Evolutionary conservation across 2,888 invertebrate species (phyloP).

Genomic region (Geotrupes spiniger): DNA sequence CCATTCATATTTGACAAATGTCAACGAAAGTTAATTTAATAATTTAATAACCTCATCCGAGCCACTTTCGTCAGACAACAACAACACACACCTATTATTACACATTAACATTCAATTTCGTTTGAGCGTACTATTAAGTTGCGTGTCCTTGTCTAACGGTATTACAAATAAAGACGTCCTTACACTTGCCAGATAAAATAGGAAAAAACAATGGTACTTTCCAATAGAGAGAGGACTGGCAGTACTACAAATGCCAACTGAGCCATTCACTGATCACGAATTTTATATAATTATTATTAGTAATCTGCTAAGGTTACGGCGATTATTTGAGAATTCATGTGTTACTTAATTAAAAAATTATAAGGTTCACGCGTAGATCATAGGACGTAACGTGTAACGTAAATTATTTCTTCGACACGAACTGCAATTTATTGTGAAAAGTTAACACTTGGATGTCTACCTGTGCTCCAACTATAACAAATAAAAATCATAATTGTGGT

Average conservation of each 20-base stretch:
- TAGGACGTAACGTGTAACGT: background rate
- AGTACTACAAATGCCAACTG: slow-evolving; percentile 19
- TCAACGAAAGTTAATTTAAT: too few relatives aligned
- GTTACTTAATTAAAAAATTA: slow-evolving; percentile 5
- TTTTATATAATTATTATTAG: slow-evolving; percentile 27
- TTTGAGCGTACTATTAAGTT: too few relatives aligned
- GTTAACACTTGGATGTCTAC: too few relatives aligned
- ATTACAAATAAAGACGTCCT: slow-evolving; percentile 17
- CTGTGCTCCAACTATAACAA: too few relatives aligned
- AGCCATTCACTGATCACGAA: slow-evolving; percentile 34
- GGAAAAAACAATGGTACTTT: slow-evolving; percentile 4
- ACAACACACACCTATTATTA: slow-evolving; percentile 14
- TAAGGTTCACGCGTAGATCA: slow-evolving; percentile 7
- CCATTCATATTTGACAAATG: too few relatives aligned
- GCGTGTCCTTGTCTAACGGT: too few relatives aligned
- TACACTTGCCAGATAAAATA: slow-evolving; percentile 14
- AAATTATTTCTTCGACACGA: too few relatives aligned
- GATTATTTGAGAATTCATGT: slow-evolving; percentile 6
- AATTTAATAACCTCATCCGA: background rate
- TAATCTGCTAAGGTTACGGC: slow-evolving; percentile 20
- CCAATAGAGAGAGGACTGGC: slow-evolving; percentile 7
- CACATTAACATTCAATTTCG: background rate
- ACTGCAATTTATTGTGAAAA: too few relatives aligned
- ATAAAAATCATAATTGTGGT: too few relatives aligned
- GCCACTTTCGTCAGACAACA: slow-evolving; percentile 9